Evolutionary conservation across 2,888 invertebrate species (phyloP), one percentile per base, ranked within the genome.

Genomic region (Brassicogethes aeneus): DNA sequence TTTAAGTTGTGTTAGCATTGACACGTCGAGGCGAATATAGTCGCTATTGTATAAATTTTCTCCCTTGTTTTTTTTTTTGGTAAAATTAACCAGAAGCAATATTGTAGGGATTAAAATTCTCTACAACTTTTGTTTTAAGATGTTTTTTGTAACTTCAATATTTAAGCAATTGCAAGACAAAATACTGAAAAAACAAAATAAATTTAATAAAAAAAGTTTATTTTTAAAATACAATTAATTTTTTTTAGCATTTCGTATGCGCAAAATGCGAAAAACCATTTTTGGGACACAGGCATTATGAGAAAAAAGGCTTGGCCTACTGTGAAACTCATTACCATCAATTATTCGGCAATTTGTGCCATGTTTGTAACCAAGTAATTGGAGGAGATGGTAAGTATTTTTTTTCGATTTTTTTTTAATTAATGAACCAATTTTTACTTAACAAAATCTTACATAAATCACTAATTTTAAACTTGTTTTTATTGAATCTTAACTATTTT

Each of bases 181-280:
- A n/a, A 8, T 29, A 7, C 29, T 29, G 7, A 29, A 29, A 7
- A n/a, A 29, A n/a, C 29, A n/a, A 29, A n/a, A n/a, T 7, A 29
- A 29, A n/a, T 29, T 7, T 8, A 29, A 7, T 29, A 8, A 8
- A 29, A 29, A 29, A 29, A 29, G 8, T 29, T 29, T 29, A n/a
- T n/a, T 8, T n/a, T 33, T 33, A 8, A 23, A 23, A 23, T 23
- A 23, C 5, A 23, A 23, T 23, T 23, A 10, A 23, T 49, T 44
- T 51, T 55, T 74, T 75, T 3, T 66, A 91, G 85, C 99, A 99
- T 72, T 99, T 99, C 68, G 99, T 97, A 1, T 99, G 99, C 69
- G 96, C 97, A 51, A 96, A 96, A 70, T 99, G 99, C 67, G 99
- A 99, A 72, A 97, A 99, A 68, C 99, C 99, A 0, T 99, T 99